A percentile compares a stretch with the other conserved stretches of the same genome.
phyloP scores from a whole-genome alignment of 2,113 vertebrate species.

The Aphelocoma coerulescens region DNA sequence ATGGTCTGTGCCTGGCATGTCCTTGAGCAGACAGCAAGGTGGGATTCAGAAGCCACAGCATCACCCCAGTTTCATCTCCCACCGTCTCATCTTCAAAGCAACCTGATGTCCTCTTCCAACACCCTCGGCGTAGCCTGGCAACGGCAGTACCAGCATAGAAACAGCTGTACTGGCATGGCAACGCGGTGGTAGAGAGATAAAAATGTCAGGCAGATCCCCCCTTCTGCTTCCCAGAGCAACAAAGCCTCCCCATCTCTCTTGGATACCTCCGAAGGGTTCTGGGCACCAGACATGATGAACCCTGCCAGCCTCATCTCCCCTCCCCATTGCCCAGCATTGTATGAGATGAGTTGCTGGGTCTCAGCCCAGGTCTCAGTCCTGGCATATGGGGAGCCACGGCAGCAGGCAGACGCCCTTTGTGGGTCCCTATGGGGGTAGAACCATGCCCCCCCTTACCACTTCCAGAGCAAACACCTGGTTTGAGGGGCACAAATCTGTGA shows the following conservation, averaged over 20 bases:
- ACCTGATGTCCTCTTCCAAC: background rate
- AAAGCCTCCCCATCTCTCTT: rapidly evolving
- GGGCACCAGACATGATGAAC: rapidly evolving
- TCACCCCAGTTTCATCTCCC: rapidly evolving
- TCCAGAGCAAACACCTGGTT: background rate
- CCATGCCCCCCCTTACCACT: rapidly evolving
- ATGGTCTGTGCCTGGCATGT: rapidly evolving
- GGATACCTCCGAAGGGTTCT: background rate
- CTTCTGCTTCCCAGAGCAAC: background rate
- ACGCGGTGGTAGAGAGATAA: background rate
- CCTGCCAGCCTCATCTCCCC: background rate
- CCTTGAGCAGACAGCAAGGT: background rate
- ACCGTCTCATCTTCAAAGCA: background rate
- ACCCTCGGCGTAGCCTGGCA: background rate
- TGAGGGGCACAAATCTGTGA: background rate
- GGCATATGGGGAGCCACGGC: background rate
- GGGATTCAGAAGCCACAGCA: background rate
- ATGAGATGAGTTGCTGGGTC: background rate
- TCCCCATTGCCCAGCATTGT: background rate
- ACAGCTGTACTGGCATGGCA: conserved; percentile 6
- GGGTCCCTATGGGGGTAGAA: rapidly evolving
- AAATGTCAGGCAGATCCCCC: background rate
- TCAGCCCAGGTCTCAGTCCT: background rate
- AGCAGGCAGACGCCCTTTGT: background rate
- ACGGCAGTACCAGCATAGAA: conserved; percentile 3